Evolutionary conservation across 1,140 invertebrate genomes (phyloP).

Genomic region (Schmidtea mediterranea): DNA sequence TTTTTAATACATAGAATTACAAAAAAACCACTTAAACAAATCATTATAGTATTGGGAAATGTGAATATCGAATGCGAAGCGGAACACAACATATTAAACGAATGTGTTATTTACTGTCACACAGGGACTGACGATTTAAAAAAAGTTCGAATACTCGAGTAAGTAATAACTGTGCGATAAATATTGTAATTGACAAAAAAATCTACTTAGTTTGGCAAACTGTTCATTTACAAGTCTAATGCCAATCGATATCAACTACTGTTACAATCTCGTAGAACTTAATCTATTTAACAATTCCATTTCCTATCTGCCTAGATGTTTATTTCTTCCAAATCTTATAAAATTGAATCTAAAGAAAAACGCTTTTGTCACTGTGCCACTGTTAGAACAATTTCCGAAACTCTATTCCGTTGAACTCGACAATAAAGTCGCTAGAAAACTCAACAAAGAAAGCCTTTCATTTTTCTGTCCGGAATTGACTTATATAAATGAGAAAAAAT

Average conservation of each 20-base stretch:
- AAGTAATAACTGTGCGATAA: neutral
- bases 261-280: neutral
- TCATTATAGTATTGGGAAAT: no score
- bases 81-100: neutral
- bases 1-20: no score
- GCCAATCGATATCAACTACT: neutral
- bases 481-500: neutral
- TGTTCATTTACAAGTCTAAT: neutral
- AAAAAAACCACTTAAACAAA: no score
- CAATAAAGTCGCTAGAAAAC: neutral
- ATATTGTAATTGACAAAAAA: no score
- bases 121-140: neutral
- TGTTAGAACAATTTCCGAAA: conserved; percentile 2
- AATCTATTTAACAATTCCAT: neutral
- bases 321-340: neutral
- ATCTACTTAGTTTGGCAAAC: neutral
- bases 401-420: neutral
- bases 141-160: conserved; percentile 1
- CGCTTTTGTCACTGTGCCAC: neutral
- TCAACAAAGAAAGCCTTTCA: neutral
- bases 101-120: neutral
- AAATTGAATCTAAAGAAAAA: neutral
- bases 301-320: neutral
- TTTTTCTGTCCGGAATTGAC: conserved; percentile 1
- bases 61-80: neutral